A percentile compares a stretch with the other conserved stretches of the same genome.
These are phyloP conservation scores for Eupithecia abbreviata DNA, from an alignment of 2,888 invertebrate species.

Conservation along the genomic window DNA sequence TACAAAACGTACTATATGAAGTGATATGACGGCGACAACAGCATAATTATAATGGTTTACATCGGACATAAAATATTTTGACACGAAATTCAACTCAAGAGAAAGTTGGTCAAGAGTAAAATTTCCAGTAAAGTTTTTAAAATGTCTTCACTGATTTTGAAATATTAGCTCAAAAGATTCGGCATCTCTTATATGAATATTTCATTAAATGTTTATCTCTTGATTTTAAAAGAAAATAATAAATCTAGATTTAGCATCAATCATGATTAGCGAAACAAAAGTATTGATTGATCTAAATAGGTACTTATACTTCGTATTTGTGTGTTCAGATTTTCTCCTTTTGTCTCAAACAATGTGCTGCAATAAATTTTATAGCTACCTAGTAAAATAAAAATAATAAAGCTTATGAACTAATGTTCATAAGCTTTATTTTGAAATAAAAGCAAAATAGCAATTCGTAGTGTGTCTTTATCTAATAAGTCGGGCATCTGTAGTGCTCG, in stretches of 20 bases:
- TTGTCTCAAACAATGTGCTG: background rate
- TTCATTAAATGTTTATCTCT: background rate
- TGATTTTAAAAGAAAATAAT: background rate
- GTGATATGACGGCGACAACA: constrained; percentile 27
- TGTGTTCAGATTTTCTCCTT: background rate
- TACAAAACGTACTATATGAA: constrained; percentile 3
- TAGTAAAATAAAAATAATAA: constrained; percentile 15
- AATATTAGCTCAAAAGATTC: constrained; percentile 19
- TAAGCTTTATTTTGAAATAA: constrained; percentile 27
- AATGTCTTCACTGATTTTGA: constrained; percentile 12
- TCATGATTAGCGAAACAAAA: background rate
- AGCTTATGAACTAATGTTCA: too few species aligned
- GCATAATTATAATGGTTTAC: constrained; percentile 44
- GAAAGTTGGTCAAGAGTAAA: constrained; percentile 58
- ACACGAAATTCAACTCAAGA: constrained; percentile 54
- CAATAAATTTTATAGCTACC: background rate
- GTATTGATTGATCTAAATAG: background rate
- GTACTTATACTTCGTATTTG: background rate
- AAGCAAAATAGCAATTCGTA: constrained; percentile 22
- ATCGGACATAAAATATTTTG: constrained; percentile 50
- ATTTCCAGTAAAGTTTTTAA: constrained; percentile 35
- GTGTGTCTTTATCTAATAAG: constrained; percentile 27
- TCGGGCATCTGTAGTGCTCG: constrained; percentile 28
- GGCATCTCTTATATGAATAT: background rate
- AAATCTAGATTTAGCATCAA: background rate